phyloP scores from a whole-genome alignment of 2,797 vertebrate genomes.

The Oophaga sylvatica region DNA sequence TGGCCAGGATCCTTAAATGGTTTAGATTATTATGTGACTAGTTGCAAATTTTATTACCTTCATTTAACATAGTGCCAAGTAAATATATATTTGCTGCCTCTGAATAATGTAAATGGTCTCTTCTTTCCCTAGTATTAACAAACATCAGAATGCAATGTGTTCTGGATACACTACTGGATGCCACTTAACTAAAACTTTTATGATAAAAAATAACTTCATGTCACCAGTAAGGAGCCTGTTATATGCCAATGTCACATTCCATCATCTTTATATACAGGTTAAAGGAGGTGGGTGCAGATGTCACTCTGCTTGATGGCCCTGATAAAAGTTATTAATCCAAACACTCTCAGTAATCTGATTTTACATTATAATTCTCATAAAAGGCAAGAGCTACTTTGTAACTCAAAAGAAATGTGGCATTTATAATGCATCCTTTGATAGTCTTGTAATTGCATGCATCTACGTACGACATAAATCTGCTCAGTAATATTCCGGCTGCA shows the following conservation, averaged over 20 bases:
- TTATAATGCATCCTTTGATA: slow-evolving; percentile 49
- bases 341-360: slow-evolving; percentile 53
- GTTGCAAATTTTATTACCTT: not conserved
- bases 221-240: slow-evolving; percentile 46
- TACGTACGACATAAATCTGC: slow-evolving; percentile 57
- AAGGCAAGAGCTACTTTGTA: slow-evolving; percentile 56
- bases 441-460: slow-evolving; percentile 58
- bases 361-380: slow-evolving; percentile 62
- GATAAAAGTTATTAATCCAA: slow-evolving; percentile 58
- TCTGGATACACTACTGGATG: slow-evolving; percentile 15
- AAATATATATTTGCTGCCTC: not conserved
- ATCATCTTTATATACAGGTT: slow-evolving; percentile 23
- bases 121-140: slow-evolving; percentile 19
- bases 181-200: not conserved
- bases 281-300: slow-evolving; percentile 50
- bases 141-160: slow-evolving; percentile 30
- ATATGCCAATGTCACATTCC: slow-evolving; percentile 30
- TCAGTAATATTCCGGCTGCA: slow-evolving; percentile 7
- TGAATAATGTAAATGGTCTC: slow-evolving; percentile 23
- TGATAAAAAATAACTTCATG: slow-evolving; percentile 16
- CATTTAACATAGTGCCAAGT: not conserved
- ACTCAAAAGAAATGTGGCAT: slow-evolving; percentile 12
- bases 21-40: not conserved
- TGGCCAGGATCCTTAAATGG: no score
- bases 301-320: slow-evolving; percentile 49